Evolutionary conservation across 2,113 vertebrate genomes (phyloP), one percentile per base, ranked within the genome.

Genomic region (Ia io): DNA sequence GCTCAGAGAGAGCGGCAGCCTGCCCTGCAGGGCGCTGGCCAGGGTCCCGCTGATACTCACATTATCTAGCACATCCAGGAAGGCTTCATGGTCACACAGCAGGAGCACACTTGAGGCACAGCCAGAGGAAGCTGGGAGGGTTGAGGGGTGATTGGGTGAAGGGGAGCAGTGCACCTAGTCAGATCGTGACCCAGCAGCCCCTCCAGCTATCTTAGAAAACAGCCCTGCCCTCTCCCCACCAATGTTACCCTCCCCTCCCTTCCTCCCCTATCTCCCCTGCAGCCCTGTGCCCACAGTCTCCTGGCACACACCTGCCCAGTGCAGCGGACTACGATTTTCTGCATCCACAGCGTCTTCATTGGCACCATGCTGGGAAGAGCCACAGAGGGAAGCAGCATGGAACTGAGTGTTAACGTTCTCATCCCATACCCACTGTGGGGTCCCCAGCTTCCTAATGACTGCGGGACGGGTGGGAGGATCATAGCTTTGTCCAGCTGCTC

Each of bases 51-150:
- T 13, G n/a, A 23, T 44, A 90, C 98, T 97, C 96, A 99, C 98
- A 0, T 94, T 25, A 0, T 99, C 98, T 0, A 96, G 61, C 23
- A 96, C 97, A 0, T 99, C 98, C 88, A 98, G 84, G 0, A 96
- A 97, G 32, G 98, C 98, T 87, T 97, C 98, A 0, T 98, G 97
- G 93, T 98, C 98, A 6, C 98, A 99, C 40, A 99, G 95, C 61
- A 98, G 98, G 63, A 98, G 88, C 6, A 98, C 97, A 6, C 98
- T 98, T 73, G 98, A 98, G 18, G 98, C 97, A 6, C 98, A 99
- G 49, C 98, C 98, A 0, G 98, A 98, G 93, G 95, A 96, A 30
- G 98, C 98, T 99, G 94, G 91, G 1, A 65, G 0, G 53, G 84
- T 84, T n/a, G 4, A 67, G 11, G 1, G 73, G 30, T 20, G 59